Conservation (phyloP, 2,113 vertebrate species). For the Nyctibius bracteatus region DNA sequence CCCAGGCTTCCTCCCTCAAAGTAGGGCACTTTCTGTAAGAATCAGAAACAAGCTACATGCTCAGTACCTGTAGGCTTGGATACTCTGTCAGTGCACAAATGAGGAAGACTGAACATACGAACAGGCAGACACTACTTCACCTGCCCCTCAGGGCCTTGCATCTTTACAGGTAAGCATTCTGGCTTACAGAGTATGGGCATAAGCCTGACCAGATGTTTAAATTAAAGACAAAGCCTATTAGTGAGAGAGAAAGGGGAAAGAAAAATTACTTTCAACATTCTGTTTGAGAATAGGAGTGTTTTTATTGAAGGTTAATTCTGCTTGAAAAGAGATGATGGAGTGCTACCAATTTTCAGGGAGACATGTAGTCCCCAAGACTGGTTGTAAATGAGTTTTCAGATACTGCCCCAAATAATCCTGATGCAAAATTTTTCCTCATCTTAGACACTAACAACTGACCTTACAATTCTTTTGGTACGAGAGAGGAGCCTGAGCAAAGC, state of each 20-base stretch:
- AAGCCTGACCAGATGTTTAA: not conserved
- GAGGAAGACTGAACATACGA: not conserved
- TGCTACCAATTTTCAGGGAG: not conserved
- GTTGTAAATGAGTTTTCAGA: not conserved
- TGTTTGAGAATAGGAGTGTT: not conserved
- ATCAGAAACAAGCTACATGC: not conserved
- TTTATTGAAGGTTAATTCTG: not conserved
- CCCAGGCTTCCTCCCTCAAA: not conserved
- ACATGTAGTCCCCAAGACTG: not conserved
- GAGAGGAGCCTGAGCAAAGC: not conserved
- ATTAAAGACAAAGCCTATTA: not conserved
- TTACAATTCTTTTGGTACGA: not conserved
- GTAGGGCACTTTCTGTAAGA: not conserved
- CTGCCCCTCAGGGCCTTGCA: not conserved
- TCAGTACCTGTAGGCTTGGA: not conserved
- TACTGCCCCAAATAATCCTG: not conserved
- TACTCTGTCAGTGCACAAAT: not conserved
- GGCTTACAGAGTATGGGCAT: not conserved
- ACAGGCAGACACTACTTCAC: not conserved
- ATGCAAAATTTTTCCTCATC: not conserved
- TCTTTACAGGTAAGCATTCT: not conserved
- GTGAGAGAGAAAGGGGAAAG: not conserved
- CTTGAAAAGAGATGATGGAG: not conserved
- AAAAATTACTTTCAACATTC: not conserved
- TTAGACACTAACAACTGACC: not conserved